Evolutionary conservation across 1,140 invertebrate genomes (phyloP).

Genomic region (Nasonia longicornis): DNA sequence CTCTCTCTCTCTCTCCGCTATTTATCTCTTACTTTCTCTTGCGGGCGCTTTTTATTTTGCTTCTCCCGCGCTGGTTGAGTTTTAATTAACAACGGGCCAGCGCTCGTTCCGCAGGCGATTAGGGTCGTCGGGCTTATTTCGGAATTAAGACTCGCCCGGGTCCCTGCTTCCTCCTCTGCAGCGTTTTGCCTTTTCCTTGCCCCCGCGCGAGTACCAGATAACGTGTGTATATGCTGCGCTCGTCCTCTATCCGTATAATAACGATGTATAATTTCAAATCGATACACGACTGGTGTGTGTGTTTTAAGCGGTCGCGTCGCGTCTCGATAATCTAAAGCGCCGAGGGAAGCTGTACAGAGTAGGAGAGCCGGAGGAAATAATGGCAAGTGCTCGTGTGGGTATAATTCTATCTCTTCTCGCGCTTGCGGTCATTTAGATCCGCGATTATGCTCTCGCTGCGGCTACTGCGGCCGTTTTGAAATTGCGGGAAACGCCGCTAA

Average conservation of each 20-base stretch:
- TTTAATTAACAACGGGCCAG: conserved; percentile 57
- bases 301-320: not conserved
- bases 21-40: conserved; percentile 12
- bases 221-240: not conserved
- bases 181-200: conserved; percentile 13
- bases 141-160: conserved; percentile 34
- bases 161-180: not conserved
- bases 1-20: not conserved
- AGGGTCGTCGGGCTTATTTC: conserved; percentile 52
- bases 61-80: conserved; percentile 51
- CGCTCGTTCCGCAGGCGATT: conserved; percentile 53
- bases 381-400: not conserved
- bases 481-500: not conserved
- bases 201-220: not conserved
- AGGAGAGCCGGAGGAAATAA: not conserved
- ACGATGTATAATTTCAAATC: not conserved
- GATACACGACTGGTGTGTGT: not conserved
- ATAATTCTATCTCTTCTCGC: not conserved
- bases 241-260: not conserved
- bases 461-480: not conserved
- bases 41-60: conserved; percentile 42
- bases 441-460: conserved; percentile 2
- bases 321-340: not conserved
- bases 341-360: not conserved
- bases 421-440: conserved; percentile 23